Evolutionary conservation across 2,888 invertebrate genomes (phyloP).

Genomic region (Ctenicera cuprea): DNA sequence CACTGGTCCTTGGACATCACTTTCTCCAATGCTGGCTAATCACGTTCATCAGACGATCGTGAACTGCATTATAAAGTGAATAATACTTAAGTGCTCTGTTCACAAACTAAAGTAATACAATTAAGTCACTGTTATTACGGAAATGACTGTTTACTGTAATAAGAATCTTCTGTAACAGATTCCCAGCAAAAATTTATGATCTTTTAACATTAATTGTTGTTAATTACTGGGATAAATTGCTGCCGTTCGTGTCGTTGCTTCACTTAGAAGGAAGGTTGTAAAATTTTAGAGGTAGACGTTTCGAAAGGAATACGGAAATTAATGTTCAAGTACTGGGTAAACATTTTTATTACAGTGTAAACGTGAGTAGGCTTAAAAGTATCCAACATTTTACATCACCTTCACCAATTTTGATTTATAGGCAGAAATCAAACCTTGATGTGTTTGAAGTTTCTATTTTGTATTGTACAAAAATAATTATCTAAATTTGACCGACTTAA

Average conservation of each 20-base stretch:
- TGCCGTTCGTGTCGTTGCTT: neutral
- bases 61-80: slow-evolving; percentile 11
- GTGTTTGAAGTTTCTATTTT: neutral
- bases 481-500: too few species aligned
- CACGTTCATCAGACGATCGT: slow-evolving; percentile 40
- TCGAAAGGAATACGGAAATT: slow-evolving; percentile 29
- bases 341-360: slow-evolving; percentile 21
- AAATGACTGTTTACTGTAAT: slow-evolving; percentile 4
- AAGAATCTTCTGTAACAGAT: neutral
- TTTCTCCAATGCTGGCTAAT: slow-evolving; percentile 45
- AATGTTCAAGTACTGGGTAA: slow-evolving; percentile 4
- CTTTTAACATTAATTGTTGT: neutral
- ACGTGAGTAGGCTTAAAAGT: slow-evolving; percentile 1
- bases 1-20: slow-evolving; percentile 56
- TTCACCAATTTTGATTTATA: neutral
- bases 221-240: slow-evolving; percentile 6
- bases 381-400: neutral
- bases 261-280: neutral
- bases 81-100: neutral
- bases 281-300: neutral
- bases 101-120: neutral
- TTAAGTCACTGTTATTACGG: neutral
- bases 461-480: too few species aligned
- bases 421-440: neutral
- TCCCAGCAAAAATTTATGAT: neutral